Base-by-base conservation (phyloP, 2,888 invertebrate genomes). In the Teleogryllus oceanicus region DNA sequence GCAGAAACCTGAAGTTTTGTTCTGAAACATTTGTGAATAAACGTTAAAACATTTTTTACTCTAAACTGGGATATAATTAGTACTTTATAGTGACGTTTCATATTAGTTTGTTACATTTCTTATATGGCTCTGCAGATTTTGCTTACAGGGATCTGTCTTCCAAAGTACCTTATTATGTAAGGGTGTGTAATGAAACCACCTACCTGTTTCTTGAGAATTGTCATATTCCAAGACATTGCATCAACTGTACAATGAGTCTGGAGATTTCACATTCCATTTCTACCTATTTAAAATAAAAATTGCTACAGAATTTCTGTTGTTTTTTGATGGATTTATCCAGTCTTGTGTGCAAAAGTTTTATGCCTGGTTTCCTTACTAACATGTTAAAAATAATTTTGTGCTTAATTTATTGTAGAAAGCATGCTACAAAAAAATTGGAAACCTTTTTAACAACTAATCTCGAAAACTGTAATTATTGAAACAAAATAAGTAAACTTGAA, bases 201-300 rank as follows among this genome's bases (percentile, higher is more conserved):
- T 37, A 37, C 37, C 37, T 62, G 62, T 62, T 62, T 62, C 62
- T 62, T 62, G 13, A 62, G n/a, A 62, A 62, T 62, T 62, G 62
- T 62, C 13, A 62, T 62, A 62, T 62, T 62, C 16, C 11, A 18
- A 62, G 62, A 62, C n/a, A 62, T 62, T 13, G 62, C 62, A 62
- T 62, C 13, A 18, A 62, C 62, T 62, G 62, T 62, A 62, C 62
- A 62, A 5, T 62, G 62, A 62, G n/a, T n/a, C 13, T 62, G 62
- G 62, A 62, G 62, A n/a, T 62, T 37, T 62, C 62, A 62, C 62
- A 62, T 62, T 62, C 62, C 62, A 62, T 62, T 62, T 62, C 62
- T 62, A 62, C 62, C 13, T 62, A 62, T 62, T 62, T 62, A 62
- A 62, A 62, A 62, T 62, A 62, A 62, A 62, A 62, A 62, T 62